Percentiles rank a stretch among this genome's conserved stretches.
Evolutionary conservation across 1,140 invertebrate species (phyloP).

Genomic region (Diachasmimorpha longicaudata): DNA sequence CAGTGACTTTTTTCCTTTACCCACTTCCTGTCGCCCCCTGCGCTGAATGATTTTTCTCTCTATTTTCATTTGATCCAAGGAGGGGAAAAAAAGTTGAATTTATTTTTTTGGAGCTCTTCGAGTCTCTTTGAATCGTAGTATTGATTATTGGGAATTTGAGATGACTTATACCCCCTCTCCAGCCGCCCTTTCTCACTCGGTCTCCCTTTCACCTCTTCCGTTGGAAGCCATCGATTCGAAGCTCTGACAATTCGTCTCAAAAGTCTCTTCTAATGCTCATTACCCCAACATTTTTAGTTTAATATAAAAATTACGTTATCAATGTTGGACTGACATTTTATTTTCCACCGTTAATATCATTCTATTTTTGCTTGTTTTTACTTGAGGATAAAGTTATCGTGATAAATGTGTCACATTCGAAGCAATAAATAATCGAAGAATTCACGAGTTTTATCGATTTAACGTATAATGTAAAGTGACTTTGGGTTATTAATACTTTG

Average conservation of each 20-base stretch:
- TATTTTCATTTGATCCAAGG: neutral
- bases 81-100: neutral
- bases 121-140: constrained; percentile 25
- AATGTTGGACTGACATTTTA: neutral
- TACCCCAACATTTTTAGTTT: neutral
- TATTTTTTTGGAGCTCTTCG: neutral
- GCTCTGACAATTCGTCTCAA: neutral
- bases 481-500: constrained; percentile 25
- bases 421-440: neutral
- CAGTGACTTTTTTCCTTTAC: neutral
- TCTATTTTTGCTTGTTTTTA: neutral
- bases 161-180: constrained; percentile 39
- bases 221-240: neutral
- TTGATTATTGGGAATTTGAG: constrained; percentile 49
- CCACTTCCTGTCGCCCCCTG: neutral
- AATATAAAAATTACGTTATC: neutral
- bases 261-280: constrained; percentile 1
- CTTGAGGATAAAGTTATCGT: neutral
- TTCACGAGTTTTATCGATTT: neutral
- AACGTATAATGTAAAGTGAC: neutral
- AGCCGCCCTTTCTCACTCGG: constrained; percentile 3
- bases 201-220: constrained; percentile 13
- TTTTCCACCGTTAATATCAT: neutral
- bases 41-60: neutral
- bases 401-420: neutral